Percentiles rank a stretch among this genome's conserved stretches.
phyloP scores from a whole-genome alignment of 2,888 invertebrate species.

The Synanthedon tipuliformis region DNA sequence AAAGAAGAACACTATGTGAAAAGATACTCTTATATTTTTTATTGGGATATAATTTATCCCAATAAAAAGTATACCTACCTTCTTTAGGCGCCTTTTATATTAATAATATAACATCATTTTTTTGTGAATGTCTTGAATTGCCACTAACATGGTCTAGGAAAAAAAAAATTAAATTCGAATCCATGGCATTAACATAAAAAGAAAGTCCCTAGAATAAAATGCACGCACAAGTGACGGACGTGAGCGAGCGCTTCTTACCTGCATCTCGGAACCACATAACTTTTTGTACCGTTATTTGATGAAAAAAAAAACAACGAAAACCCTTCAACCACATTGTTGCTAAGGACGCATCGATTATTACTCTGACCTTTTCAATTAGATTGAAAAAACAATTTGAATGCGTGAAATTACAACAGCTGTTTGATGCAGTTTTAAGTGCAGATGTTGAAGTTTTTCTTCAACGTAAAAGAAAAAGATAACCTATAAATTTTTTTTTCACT shows the following conservation, averaged over 20 bases:
- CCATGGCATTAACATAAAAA: neutral
- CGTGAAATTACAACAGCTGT: conserved; percentile 43
- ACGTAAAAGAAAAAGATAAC: conserved; percentile 1
- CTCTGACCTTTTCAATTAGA: conserved; percentile 27
- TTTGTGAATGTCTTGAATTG: too few relatives aligned
- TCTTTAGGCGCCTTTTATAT: too few relatives aligned
- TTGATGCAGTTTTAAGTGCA: conserved; percentile 12
- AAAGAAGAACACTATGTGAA: too few relatives aligned
- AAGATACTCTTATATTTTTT: too few relatives aligned
- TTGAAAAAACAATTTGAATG: conserved; percentile 15
- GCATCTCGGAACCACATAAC: conserved; percentile 17
- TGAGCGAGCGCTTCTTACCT: conserved; percentile 35
- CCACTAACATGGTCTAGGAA: too few relatives aligned
- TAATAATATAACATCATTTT: too few relatives aligned
- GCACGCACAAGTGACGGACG: conserved; percentile 18
- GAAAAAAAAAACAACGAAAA: neutral
- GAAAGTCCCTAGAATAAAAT: conserved; percentile 7
- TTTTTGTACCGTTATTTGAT: conserved; percentile 31
- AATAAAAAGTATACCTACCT: too few relatives aligned
- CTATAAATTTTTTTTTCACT: too few relatives aligned
- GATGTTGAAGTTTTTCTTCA: conserved; percentile 2
- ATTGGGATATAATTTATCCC: too few relatives aligned
- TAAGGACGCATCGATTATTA: conserved; percentile 34
- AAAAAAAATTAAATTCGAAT: too few relatives aligned
- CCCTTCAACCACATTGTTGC: conserved; percentile 22